Evolutionary conservation across 1,140 invertebrate genomes (phyloP), one percentile per base, ranked within the genome.

Genomic region (Venturia canescens): DNA sequence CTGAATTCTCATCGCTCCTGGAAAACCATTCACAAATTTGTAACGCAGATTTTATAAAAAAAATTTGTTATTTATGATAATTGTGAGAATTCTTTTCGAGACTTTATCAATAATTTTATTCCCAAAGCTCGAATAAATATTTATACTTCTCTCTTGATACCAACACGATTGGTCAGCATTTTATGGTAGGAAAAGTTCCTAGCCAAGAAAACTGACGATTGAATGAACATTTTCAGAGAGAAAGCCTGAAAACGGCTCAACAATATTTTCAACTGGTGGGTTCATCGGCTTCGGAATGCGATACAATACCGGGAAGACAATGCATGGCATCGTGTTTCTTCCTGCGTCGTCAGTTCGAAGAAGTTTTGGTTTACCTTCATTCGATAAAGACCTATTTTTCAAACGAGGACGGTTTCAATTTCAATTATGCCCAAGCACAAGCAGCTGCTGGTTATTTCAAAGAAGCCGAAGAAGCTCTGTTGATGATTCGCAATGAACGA

Each of bases 301-400:
- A 98, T 92, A 98, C 96, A 16, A 97, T 97, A 87, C 96, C 96
- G 1, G 98, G 98, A 0, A 93, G 98, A 38, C 98, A 99, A 90
- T 98, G 98, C 88, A 99, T 99, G 98, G 98, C 98, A 0, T 98
- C 98, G 0, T 98, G 96, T 57, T 98, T 98, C 91, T 99, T 99
- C 90, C 93, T 99, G 1, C 95, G 97, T 38, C 95, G 96, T 74
- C 97, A 99, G 92, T 99, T 98, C 92, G 98, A 99, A 85, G 98
- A 99, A 92, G 98, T 99, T 60, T 93, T 98, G 11, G 94, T 99
- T 13, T 99, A 99, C 89, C 94, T 99, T 78, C 98, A 98, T 89
- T 99, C 98, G 3, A 99, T 99, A 84, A 98, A 99, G 90, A 98
- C 97, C 81, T 99, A 97, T 86, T 99, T 98, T 86, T 96, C 97